Base-by-base conservation (phyloP, 2,888 invertebrate species). In the Epicampocera succincta region DNA sequence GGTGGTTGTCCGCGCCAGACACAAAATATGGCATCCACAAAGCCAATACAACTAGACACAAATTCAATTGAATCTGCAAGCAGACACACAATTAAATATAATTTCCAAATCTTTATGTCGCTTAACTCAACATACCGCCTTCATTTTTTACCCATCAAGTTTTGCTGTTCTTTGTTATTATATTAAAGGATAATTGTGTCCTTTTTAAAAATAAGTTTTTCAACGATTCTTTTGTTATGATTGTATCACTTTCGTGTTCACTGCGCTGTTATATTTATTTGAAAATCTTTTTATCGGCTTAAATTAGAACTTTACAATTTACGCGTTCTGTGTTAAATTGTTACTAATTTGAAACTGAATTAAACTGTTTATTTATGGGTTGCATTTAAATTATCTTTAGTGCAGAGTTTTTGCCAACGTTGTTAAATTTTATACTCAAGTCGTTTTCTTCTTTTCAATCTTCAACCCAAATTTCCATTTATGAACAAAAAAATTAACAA, bases 311-410 rank as follows among this genome's bases (percentile, higher is more conserved):
- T 50, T 15, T 65, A 11, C 17, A 33, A 15, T 15, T 56, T 9
- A 12, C 54, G 17, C 40, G 68, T 54, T 65, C 52, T 60, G 38
- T 58, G 33, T 9, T 69, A 60, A 52, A 48, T 17, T 61, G 82
- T 61, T 75, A 66, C 29, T 42, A 66, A 71, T 71, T 65, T 19
- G 40, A 66, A 74, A 78, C 82, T 78, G 61, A 75, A 52, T 82
- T 48, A 38, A 54, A 13, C 61, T 54, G 46, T 15, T 33, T 11
- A 21, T 48, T 66, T 46, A 56, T 25, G 19, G 33, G 13, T 60
- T 74, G 74, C 69, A 78, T 82, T 78, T 82, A 78, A 78, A 65
- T 66, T 74, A 48, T 19, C 52, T 65, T 71, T 42, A 29, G 12
- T 17, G 1, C 38, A 78, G 54, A 78, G 46, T 77, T 33, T 66